Conservation (phyloP, 2,113 vertebrate species). For the human (Homo sapiens) region GRCh38 chr15:62799001-62799500, state of each 20-base stretch:
- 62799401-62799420: fast-evolving
- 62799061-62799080: fast-evolving
- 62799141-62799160: not conserved
- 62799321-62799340: not conserved
- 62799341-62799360: not conserved
- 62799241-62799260: not conserved
- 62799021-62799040: fast-evolving
- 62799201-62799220: not conserved
- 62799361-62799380: not conserved
- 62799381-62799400: not conserved
- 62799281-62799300: not conserved
- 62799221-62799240: not conserved
- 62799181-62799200: not conserved
- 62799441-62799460: not conserved
- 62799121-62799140: not conserved
- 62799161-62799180: not conserved
- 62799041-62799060: not conserved
- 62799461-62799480: not conserved
- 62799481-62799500: not conserved
- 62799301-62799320: not conserved
- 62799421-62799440: not conserved
- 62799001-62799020: not conserved
- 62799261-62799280: not conserved
- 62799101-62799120: not conserved
- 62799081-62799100: not conserved